Evolutionary conservation across 2,113 vertebrate species (phyloP).

Genomic region (Notiomystis cincta): DNA sequence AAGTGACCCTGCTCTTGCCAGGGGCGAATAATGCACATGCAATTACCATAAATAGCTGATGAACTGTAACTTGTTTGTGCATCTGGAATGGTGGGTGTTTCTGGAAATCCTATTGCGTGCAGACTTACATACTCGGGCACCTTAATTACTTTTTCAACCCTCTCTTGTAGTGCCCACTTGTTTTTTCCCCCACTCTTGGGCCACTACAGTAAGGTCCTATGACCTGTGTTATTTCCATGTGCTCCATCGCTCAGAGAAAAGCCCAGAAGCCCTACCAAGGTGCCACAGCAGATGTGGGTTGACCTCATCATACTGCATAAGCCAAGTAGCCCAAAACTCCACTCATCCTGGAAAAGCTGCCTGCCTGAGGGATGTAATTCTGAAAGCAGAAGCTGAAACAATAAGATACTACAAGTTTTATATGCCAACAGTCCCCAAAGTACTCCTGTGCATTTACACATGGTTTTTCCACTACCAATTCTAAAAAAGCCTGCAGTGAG

Average conservation of each 20-base stretch:
- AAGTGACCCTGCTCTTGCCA: constrained; percentile 26
- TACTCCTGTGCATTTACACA: not conserved
- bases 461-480: not conserved
- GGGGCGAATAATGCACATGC: constrained; percentile 11
- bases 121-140: not conserved
- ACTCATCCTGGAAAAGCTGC: not conserved
- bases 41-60: constrained; percentile 25
- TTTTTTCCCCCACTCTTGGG: not conserved
- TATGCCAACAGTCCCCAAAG: not conserved
- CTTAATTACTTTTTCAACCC: not conserved
- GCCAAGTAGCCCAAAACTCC: not conserved
- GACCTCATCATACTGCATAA: fast-evolving
- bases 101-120: constrained; percentile 17
- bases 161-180: not conserved
- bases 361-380: fast-evolving
- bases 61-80: constrained; percentile 16
- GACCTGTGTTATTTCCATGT: not conserved
- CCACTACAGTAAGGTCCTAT: fast-evolving
- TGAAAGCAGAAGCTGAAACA: not conserved
- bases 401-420: not conserved
- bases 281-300: not conserved
- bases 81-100: not conserved
- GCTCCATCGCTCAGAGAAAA: not conserved
- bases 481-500: not conserved
- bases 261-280: not conserved